Conservation (phyloP, 1,140 invertebrate species). For the Drosophila persimilis region DNA sequence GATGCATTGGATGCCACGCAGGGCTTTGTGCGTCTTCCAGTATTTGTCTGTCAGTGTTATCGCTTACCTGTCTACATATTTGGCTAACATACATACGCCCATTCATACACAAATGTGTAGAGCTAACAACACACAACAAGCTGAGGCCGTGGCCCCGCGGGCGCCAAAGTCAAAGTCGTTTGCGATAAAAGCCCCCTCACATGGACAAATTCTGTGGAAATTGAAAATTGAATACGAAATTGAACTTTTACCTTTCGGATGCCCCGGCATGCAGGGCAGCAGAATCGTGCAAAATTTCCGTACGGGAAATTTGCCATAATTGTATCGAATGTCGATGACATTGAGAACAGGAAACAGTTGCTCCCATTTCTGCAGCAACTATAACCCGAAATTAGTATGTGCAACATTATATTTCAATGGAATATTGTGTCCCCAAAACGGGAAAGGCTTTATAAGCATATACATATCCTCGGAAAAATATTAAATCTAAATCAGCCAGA, state of each 20-base stretch:
- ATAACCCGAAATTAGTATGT: neutral
- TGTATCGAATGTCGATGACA: conserved; percentile 70
- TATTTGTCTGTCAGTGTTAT: conserved; percentile 54
- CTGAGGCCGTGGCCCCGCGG: conserved; percentile 8
- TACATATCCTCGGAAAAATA: too few species aligned
- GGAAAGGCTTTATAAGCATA: too few species aligned
- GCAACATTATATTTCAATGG: too few species aligned
- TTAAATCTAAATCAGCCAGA: too few species aligned
- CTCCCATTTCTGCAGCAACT: conserved; percentile 23
- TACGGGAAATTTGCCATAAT: conserved; percentile 73
- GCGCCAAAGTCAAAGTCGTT: conserved; percentile 53
- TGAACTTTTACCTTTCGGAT: conserved; percentile 66
- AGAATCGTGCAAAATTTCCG: conserved; percentile 51
- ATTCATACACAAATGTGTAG: neutral
- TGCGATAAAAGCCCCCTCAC: conserved; percentile 57
- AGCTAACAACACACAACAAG: too few species aligned
- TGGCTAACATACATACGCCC: conserved; percentile 15
- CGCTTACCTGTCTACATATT: conserved; percentile 57
- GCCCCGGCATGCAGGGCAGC: neutral
- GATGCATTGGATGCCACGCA: conserved; percentile 34
- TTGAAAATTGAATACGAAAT: conserved; percentile 78
- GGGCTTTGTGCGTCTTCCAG: conserved; percentile 11
- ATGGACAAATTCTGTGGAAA: conserved; percentile 49
- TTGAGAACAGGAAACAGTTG: conserved; percentile 72
- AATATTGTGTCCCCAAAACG: too few species aligned